phyloP scores from a whole-genome alignment of 2,113 vertebrate genomes.

The Rhea pennata region DNA sequence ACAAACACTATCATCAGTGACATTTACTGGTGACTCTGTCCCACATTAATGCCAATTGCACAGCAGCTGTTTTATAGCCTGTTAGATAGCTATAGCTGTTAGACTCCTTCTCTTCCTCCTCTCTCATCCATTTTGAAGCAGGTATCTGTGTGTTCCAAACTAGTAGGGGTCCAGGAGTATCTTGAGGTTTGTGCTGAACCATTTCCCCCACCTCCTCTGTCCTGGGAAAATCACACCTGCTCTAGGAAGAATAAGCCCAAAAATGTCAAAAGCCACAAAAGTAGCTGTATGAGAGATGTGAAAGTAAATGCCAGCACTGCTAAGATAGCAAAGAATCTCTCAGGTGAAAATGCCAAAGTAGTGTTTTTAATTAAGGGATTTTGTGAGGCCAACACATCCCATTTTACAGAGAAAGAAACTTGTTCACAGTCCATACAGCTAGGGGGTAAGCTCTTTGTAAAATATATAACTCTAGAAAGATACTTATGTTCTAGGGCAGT shows the following conservation, averaged over 20 bases:
- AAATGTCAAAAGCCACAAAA: not conserved
- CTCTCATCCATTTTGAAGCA: not conserved
- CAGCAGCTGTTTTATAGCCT: not conserved
- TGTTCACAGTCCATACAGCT: not conserved
- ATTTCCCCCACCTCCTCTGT: not conserved
- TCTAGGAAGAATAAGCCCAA: not conserved
- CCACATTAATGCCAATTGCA: not conserved
- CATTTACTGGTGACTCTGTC: not conserved
- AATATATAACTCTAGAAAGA: not conserved
- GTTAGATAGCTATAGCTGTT: not conserved
- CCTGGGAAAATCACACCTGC: not conserved
- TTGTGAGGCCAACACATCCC: not conserved
- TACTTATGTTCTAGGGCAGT: not conserved
- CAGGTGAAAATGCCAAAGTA: not conserved
- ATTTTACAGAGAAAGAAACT: not conserved
- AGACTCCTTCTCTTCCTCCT: not conserved
- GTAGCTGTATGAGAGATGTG: not conserved
- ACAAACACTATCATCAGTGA: not conserved
- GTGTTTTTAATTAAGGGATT: not conserved
- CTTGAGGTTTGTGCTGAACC: not conserved
- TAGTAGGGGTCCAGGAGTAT: not conserved
- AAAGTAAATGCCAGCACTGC: no score
- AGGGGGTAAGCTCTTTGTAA: not conserved
- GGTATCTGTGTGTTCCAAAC: not conserved
- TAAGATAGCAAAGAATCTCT: not conserved